Conservation (phyloP, 2,113 vertebrate genomes). For the Plectropomus leopardus region DNA sequence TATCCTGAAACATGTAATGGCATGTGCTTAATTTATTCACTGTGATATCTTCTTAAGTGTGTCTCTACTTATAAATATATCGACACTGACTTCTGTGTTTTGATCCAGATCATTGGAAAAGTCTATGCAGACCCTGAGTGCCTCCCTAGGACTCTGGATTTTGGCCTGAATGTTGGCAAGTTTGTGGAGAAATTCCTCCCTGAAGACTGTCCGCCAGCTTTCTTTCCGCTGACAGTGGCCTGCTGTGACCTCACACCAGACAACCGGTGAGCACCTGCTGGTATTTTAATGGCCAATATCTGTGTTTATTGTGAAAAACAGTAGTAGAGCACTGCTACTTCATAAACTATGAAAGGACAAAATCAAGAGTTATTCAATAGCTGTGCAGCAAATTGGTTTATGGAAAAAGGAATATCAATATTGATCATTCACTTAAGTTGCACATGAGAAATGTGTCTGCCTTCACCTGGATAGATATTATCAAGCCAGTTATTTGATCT, state of each 20-base stretch:
- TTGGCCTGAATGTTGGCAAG: constrained; percentile 94
- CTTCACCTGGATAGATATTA: neutral
- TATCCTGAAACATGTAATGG: neutral
- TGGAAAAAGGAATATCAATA: neutral
- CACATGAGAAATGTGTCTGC: neutral
- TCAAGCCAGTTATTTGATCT: constrained; percentile 5
- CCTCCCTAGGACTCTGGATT: constrained; percentile 94
- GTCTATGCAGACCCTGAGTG: constrained; percentile 97
- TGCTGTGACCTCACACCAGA: constrained; percentile 95
- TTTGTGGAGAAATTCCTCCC: constrained; percentile 98
- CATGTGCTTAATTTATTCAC: neutral
- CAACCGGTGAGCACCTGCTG: constrained; percentile 86
- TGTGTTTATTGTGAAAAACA: neutral
- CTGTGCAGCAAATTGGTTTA: neutral
- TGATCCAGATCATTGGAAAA: constrained; percentile 94
- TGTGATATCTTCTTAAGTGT: neutral
- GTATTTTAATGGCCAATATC: neutral
- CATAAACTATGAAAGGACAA: neutral
- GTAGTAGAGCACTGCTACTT: neutral
- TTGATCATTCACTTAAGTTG: neutral
- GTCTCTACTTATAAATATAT: neutral
- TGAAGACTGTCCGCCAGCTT: constrained; percentile 93
- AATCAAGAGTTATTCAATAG: neutral
- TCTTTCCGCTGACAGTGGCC: constrained; percentile 94
- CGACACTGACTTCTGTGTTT: neutral